phyloP scores from a whole-genome alignment of 2,797 vertebrate species.

The Myotis pilosus region DNA sequence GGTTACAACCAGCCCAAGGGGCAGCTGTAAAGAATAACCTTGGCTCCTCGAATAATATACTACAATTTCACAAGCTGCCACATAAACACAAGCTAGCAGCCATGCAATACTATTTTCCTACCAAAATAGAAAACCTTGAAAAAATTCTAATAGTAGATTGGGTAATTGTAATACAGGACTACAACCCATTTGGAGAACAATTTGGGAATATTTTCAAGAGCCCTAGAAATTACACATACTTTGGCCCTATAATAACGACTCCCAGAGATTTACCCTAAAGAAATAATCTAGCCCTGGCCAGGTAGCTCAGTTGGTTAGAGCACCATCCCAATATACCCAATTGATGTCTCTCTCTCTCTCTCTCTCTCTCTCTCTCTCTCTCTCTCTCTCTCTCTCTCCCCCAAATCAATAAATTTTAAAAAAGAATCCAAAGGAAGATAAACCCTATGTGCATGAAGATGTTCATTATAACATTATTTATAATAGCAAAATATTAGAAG shows the following conservation, averaged over 20 bases:
- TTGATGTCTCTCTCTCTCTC: neutral
- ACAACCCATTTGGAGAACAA: neutral
- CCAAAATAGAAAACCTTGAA: constrained; percentile 33
- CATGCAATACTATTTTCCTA: neutral
- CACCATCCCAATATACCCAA: neutral
- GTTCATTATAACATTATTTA: neutral
- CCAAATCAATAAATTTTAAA: neutral
- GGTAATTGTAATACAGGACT: neutral
- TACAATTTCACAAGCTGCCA: neutral
- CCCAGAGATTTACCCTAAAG: neutral
- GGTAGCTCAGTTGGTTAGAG: neutral
- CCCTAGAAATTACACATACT: constrained; percentile 11
- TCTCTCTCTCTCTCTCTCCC: too few species aligned
- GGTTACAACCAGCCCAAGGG: neutral
- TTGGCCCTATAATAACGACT: neutral
- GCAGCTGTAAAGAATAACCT: neutral
- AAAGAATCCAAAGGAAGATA: neutral
- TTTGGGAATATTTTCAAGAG: constrained; percentile 4
- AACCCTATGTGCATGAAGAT: neutral
- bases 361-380: too few species aligned
- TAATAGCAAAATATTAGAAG: neutral
- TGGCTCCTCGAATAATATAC: neutral
- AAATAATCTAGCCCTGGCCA: neutral
- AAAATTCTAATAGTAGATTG: neutral
- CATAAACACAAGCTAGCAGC: neutral